Percentiles rank a stretch among this genome's conserved stretches.
These are phyloP conservation scores for Alethe castanea DNA, from an alignment of 2,113 vertebrate genomes.

Conservation along the genomic window DNA sequence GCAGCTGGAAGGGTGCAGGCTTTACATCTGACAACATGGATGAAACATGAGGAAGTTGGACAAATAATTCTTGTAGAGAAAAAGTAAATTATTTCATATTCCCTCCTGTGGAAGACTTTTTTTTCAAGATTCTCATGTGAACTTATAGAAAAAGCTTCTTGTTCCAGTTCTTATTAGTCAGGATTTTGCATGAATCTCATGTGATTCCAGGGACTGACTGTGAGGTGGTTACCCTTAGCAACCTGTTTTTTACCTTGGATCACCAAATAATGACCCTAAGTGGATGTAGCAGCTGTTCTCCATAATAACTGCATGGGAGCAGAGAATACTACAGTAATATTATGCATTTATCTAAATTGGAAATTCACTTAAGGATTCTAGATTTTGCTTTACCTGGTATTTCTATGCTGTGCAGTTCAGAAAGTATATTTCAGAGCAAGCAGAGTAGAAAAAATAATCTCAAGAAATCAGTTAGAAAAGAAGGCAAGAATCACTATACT, in stretches of 20 bases:
- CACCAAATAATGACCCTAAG: neutral
- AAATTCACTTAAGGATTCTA: neutral
- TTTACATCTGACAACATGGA: neutral
- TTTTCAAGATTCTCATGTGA: neutral
- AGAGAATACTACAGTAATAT: neutral
- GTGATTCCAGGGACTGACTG: neutral
- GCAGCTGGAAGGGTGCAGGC: neutral
- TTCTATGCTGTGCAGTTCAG: neutral
- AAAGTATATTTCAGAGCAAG: neutral
- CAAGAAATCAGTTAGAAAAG: neutral
- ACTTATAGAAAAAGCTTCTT: neutral
- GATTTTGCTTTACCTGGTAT: neutral
- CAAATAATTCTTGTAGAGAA: neutral
- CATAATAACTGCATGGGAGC: neutral
- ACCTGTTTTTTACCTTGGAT: neutral
- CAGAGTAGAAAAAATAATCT: neutral
- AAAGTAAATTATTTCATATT: neutral
- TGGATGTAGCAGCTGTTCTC: neutral
- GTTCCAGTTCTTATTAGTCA: neutral
- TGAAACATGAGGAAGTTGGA: fast-evolving
- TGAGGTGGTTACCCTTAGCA: neutral
- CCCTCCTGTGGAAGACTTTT: neutral
- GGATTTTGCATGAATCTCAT: neutral
- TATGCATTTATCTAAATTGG: neutral
- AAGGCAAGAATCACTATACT: neutral